Conservation (phyloP, 1,140 invertebrate genomes). For the Condylostylus longicornis region DNA sequence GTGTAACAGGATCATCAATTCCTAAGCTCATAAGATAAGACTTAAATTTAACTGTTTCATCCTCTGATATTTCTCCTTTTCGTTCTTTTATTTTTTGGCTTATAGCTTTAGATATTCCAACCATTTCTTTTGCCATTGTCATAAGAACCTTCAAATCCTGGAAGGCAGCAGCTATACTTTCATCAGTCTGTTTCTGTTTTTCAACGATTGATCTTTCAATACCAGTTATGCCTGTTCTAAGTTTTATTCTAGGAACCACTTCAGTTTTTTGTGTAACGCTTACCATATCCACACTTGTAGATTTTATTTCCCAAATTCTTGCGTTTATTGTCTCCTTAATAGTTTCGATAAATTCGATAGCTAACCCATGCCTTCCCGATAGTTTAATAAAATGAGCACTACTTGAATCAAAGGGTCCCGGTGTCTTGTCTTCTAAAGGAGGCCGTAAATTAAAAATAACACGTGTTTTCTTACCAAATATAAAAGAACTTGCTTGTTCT, state of each 20-base stretch:
- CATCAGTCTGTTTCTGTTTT: constrained; percentile 76
- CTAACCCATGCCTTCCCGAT: constrained; percentile 74
- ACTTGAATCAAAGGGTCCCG: constrained; percentile 60
- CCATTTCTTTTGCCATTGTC: constrained; percentile 96
- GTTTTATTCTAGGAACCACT: constrained; percentile 41
- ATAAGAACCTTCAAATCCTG: constrained; percentile 90
- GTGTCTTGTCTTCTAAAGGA: constrained; percentile 43
- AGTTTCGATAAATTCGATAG: constrained; percentile 48
- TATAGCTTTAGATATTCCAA: constrained; percentile 78
- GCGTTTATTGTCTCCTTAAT: constrained; percentile 45
- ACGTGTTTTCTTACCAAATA: constrained; percentile 64
- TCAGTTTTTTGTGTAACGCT: constrained; percentile 9
- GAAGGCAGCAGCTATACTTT: constrained; percentile 84
- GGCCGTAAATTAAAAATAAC: constrained; percentile 64
- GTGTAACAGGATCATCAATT: constrained; percentile 92
- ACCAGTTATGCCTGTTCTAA: constrained; percentile 80
- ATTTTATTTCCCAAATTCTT: constrained; percentile 43
- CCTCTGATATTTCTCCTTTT: constrained; percentile 91
- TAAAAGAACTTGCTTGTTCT: constrained; percentile 54
- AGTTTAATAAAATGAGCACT: constrained; percentile 63
- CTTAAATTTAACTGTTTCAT: constrained; percentile 93
- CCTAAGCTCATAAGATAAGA: constrained; percentile 91
- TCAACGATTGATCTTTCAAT: constrained; percentile 87
- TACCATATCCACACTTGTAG: neutral
- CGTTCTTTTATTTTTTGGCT: constrained; percentile 86